Evolutionary conservation across 2,888 invertebrate species (phyloP).

Genomic region (Hylaea fasciaria): DNA sequence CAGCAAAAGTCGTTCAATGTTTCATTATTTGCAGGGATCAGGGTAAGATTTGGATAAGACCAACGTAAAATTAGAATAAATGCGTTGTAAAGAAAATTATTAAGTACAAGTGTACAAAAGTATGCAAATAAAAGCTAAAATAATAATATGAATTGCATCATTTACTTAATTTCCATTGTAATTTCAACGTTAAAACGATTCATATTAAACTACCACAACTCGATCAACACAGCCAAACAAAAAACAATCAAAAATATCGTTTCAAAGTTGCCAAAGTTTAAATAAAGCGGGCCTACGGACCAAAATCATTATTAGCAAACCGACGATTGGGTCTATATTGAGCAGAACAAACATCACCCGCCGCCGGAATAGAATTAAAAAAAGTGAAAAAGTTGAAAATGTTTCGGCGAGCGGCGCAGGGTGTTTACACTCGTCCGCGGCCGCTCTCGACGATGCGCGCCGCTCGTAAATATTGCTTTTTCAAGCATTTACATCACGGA

Average conservation of each 20-base stretch:
- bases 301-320: constrained; percentile 34
- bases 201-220: not conserved
- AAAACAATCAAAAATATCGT: constrained; percentile 21
- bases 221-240: constrained; percentile 6
- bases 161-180: constrained; percentile 7
- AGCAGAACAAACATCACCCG: constrained; percentile 48
- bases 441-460: constrained; percentile 64
- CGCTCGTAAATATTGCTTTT: constrained; percentile 61
- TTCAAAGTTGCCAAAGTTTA: constrained; percentile 27
- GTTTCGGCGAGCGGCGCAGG: constrained; percentile 55
- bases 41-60: no score
- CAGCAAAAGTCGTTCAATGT: no score
- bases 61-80: not conserved
- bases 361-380: constrained; percentile 50
- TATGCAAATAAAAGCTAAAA: no score
- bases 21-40: no score
- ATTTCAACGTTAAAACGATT: constrained; percentile 10
- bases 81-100: not conserved
- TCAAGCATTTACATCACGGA: constrained; percentile 18
- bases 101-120: no score
- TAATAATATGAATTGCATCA: not conserved
- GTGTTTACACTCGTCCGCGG: constrained; percentile 66
- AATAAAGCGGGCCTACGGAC: constrained; percentile 26
- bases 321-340: constrained; percentile 37
- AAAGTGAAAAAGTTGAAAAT: constrained; percentile 56